phyloP scores from a whole-genome alignment of 37 sponge, comb jelly and placozoan species.

The Bolinopsis microptera region DNA sequence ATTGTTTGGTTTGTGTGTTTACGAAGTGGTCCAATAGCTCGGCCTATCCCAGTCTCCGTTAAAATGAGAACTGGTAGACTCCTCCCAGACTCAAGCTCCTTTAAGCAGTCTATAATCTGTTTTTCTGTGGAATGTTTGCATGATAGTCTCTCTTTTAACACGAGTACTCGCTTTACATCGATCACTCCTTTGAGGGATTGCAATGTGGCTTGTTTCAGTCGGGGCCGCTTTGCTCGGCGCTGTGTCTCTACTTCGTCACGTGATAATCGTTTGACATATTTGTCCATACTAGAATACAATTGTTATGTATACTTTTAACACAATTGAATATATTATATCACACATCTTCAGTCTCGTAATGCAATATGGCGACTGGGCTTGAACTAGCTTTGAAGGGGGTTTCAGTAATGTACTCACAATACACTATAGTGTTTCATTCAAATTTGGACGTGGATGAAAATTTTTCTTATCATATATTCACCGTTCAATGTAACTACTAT shows the following conservation, averaged over 20 bases:
- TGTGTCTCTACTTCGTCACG: neutral
- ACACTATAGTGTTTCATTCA: too few relatives aligned
- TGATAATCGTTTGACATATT: conserved; percentile 17
- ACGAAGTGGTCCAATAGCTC: conserved; percentile 38
- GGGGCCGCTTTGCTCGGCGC: conserved; percentile 10
- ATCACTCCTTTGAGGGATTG: conserved; percentile 48
- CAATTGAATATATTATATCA: neutral
- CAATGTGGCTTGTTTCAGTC: conserved; percentile 47
- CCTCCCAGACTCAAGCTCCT: neutral
- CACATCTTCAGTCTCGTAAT: too few relatives aligned
- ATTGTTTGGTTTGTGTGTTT: conserved; percentile 11
- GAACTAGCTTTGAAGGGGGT: too few relatives aligned
- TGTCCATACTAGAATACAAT: conserved; percentile 14
- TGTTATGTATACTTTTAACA: neutral
- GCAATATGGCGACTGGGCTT: too few relatives aligned
- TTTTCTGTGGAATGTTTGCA: neutral
- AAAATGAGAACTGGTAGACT: neutral
- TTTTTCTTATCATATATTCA: too few relatives aligned
- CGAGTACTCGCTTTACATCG: conserved; percentile 23
- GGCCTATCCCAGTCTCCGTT: conserved; percentile 44
- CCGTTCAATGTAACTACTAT: too few relatives aligned
- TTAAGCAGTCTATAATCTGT: neutral
- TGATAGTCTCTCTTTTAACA: neutral
- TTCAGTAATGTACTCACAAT: too few relatives aligned
- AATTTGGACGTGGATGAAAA: too few relatives aligned